A percentile compares a stretch with the other conserved stretches of the same genome.
Evolutionary conservation across 2,888 invertebrate species (phyloP).

Genomic region (Cheilosia variabilis): DNA sequence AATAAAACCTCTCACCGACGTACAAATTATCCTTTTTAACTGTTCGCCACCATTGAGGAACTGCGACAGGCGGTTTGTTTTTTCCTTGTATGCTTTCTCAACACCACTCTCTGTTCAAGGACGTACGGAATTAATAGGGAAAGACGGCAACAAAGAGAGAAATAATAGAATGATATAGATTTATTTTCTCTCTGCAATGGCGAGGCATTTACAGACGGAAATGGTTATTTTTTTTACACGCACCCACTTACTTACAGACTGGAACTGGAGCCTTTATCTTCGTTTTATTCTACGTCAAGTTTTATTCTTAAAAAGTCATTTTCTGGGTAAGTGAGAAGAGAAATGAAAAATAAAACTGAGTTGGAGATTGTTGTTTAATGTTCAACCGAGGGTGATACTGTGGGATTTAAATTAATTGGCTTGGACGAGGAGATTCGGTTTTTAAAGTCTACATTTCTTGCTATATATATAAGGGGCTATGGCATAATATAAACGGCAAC

Average conservation of each 20-base stretch:
- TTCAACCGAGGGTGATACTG: constrained; percentile 16
- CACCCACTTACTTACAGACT: not conserved
- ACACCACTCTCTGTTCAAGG: constrained; percentile 29
- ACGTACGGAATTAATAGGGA: constrained; percentile 19
- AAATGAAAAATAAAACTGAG: not conserved
- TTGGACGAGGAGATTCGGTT: constrained; percentile 20
- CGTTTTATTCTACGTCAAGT: constrained; percentile 23
- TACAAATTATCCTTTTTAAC: constrained; percentile 8
- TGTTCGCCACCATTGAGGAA: constrained; percentile 13
- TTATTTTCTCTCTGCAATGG: not conserved
- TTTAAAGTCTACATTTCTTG: not conserved
- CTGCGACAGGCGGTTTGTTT: constrained; percentile 15
- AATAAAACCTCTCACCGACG: not conserved
- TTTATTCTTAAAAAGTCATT: constrained; percentile 64
- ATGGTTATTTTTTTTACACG: constrained; percentile 26
- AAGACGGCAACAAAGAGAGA: constrained; percentile 6
- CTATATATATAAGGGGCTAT: too few species aligned
- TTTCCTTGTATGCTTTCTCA: not conserved
- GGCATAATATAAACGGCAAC: not conserved
- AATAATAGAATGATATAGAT: constrained; percentile 20
- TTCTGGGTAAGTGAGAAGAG: constrained; percentile 34
- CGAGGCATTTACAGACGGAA: constrained; percentile 37
- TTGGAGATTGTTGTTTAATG: constrained; percentile 13
- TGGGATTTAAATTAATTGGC: constrained; percentile 57
- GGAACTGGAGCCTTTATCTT: constrained; percentile 4